Evolutionary conservation across 23 tunicate species (phyloP).

Genomic region (Trididemnum clinides): DNA sequence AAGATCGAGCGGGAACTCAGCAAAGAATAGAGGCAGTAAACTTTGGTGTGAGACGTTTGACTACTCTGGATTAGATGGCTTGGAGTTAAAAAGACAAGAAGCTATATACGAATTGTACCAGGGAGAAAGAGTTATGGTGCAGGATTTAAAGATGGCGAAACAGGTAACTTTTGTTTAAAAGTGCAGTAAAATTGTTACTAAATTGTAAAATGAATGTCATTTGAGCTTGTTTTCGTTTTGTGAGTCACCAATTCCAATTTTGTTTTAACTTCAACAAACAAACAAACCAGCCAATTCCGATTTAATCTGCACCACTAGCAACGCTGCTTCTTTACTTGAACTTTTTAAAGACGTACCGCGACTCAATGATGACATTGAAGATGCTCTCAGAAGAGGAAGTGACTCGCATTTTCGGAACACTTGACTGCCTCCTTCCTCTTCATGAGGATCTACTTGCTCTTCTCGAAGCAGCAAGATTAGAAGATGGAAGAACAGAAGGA

Average conservation of each 20-base stretch:
- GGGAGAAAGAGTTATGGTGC: slow-evolving; percentile 79
- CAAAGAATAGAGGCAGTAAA: slow-evolving; percentile 59
- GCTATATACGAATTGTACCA: slow-evolving; percentile 86
- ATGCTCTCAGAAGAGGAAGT: slow-evolving; percentile 80
- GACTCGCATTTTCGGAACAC: slow-evolving; percentile 77
- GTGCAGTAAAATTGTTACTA: no score
- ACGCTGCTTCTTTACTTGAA: no score
- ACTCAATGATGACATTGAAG: slow-evolving; percentile 92
- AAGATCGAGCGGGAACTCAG: neutral
- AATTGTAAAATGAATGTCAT: no score
- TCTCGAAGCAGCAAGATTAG: slow-evolving; percentile 45
- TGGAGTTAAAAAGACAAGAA: slow-evolving; percentile 81
- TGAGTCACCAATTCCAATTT: no score
- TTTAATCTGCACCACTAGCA: no score
- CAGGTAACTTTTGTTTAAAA: slow-evolving; percentile 58
- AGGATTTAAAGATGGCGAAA: slow-evolving; percentile 82
- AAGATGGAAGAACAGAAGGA: slow-evolving; percentile 61
- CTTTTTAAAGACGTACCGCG: slow-evolving; percentile 87
- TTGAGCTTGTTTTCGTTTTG: no score
- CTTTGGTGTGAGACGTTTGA: slow-evolving; percentile 96
- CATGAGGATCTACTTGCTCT: slow-evolving; percentile 68
- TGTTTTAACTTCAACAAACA: no score
- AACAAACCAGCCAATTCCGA: no score
- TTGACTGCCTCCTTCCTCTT: slow-evolving; percentile 87
- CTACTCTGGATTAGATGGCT: slow-evolving; percentile 47